A percentile compares a stretch with the other conserved stretches of the same genome.
phyloP scores from a whole-genome alignment of 2,113 vertebrate species.

The Dasyprocta punctata region DNA sequence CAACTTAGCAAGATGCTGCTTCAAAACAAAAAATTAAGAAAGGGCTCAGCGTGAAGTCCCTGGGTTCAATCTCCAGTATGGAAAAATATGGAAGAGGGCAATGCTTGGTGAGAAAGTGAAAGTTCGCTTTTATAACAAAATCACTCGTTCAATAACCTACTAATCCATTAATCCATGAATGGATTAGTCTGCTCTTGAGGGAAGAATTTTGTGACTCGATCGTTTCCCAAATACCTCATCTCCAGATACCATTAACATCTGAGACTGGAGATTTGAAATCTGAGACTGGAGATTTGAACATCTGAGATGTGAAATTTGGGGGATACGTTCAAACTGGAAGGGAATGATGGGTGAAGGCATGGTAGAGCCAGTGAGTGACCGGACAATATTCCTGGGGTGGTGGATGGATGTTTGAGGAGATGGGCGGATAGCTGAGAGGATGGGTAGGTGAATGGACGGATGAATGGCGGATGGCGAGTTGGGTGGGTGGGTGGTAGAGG shows the following conservation, averaged over 20 bases:
- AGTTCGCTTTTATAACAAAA: background rate
- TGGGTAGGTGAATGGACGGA: too few species aligned
- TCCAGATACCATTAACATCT: background rate
- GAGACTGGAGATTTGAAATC: background rate
- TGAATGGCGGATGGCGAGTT: background rate
- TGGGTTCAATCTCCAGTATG: background rate
- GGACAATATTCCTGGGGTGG: background rate
- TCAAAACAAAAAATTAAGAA: background rate
- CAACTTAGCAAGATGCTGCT: background rate
- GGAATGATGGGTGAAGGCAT: background rate
- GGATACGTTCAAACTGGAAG: background rate
- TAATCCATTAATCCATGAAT: background rate
- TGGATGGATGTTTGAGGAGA: background rate
- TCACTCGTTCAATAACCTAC: background rate
- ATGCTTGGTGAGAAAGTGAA: too few species aligned
- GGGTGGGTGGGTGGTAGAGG: background rate
- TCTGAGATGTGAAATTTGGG: background rate
- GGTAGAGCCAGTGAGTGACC: background rate
- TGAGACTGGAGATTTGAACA: background rate
- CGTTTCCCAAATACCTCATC: too few species aligned
- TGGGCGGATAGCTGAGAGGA: background rate
- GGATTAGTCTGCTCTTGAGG: too few species aligned
- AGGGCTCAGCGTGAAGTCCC: background rate
- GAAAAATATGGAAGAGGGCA: background rate
- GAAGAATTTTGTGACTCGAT: background rate